Evolutionary conservation across 2,888 invertebrate genomes (phyloP).

Genomic region (Myopa testacea): DNA sequence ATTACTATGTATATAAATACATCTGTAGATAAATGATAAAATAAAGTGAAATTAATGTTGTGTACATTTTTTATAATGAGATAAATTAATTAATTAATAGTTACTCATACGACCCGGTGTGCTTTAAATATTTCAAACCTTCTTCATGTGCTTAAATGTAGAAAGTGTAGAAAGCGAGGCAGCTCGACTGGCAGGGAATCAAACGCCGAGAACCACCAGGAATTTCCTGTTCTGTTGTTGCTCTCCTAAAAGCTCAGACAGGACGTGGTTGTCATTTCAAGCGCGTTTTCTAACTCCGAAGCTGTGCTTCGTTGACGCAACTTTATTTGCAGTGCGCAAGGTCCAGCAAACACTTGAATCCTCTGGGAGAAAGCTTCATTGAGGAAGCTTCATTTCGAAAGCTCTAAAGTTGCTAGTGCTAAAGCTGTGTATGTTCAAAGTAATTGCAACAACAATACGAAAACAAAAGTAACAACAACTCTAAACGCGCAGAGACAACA

Average conservation of each 20-base stretch:
- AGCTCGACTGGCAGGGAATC: too few species aligned
- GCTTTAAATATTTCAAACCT: background rate
- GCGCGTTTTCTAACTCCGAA: background rate
- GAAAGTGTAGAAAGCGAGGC: too few species aligned
- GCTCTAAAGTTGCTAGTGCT: background rate
- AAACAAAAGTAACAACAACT: slow-evolving; percentile 15
- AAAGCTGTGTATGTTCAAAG: background rate
- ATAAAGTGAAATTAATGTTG: too few species aligned
- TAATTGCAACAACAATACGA: slow-evolving; percentile 6
- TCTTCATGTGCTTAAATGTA: too few species aligned
- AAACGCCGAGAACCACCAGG: too few species aligned
- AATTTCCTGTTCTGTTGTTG: too few species aligned
- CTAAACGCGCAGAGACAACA: slow-evolving; percentile 14
- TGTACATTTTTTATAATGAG: background rate
- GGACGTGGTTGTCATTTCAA: background rate
- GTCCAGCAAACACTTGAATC: background rate
- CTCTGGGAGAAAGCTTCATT: background rate
- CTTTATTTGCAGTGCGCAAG: slow-evolving; percentile 20
- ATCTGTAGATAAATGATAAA: too few species aligned
- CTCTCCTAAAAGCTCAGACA: background rate
- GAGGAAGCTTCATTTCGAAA: background rate
- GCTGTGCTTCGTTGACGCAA: background rate
- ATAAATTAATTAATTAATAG: slow-evolving; percentile 49
- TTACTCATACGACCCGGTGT: slow-evolving; percentile 58
- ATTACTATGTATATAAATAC: too few species aligned